A percentile compares a stretch with the other conserved stretches of the same genome.
These are phyloP conservation scores for Adelognathus sp. DNA, from an alignment of 2,888 invertebrate genomes.

Conservation along the genomic window DNA sequence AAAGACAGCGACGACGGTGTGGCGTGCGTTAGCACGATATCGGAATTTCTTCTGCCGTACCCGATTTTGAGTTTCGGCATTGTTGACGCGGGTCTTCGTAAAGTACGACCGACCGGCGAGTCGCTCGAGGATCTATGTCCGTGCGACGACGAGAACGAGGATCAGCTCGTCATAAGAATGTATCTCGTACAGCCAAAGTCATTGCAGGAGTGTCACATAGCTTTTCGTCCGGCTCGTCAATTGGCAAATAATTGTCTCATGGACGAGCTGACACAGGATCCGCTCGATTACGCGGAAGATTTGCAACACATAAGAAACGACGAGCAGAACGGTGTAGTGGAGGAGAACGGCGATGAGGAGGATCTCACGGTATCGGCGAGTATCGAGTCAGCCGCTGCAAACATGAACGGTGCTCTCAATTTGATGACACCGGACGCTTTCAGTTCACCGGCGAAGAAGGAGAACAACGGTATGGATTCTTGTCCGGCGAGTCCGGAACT, in stretches of 20 bases:
- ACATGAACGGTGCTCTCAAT: constrained; percentile 83
- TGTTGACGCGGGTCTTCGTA: constrained; percentile 86
- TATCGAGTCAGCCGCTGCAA: constrained; percentile 73
- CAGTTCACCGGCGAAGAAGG: constrained; percentile 83
- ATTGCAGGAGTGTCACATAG: constrained; percentile 91
- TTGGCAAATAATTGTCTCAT: constrained; percentile 69
- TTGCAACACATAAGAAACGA: constrained; percentile 70
- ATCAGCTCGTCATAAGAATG: constrained; percentile 83
- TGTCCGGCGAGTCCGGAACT: constrained; percentile 75
- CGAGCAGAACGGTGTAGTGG: constrained; percentile 75
- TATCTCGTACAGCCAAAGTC: constrained; percentile 94
- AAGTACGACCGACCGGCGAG: constrained; percentile 75
- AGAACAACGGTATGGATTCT: constrained; percentile 78
- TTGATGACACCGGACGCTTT: constrained; percentile 96
- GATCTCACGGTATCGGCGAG: constrained; percentile 75
- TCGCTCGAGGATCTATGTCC: constrained; percentile 82
- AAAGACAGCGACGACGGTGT: constrained; percentile 84
- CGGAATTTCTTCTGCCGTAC: constrained; percentile 93
- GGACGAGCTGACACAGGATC: constrained; percentile 75
- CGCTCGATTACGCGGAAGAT: constrained; percentile 74
- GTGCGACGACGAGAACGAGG: constrained; percentile 84
- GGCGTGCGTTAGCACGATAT: constrained; percentile 88
- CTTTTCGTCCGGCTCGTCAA: constrained; percentile 82
- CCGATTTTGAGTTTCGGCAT: constrained; percentile 95
- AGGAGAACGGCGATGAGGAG: constrained; percentile 73